Evolutionary conservation across 2,797 vertebrate genomes (phyloP).

Genomic region (Phataginus tetradactyla): DNA sequence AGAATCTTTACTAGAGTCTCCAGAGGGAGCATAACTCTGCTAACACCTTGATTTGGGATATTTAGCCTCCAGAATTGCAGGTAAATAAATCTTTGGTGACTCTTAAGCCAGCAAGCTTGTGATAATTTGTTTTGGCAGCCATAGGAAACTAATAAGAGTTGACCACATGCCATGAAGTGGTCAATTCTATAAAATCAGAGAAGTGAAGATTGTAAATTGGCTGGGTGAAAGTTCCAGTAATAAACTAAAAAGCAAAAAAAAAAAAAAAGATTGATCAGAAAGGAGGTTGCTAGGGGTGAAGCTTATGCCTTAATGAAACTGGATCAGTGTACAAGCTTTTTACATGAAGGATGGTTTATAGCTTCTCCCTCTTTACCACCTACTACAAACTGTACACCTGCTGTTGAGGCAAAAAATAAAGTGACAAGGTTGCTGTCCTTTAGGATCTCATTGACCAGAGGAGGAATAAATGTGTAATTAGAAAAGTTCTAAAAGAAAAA

Average conservation of each 20-base stretch:
- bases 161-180: background rate
- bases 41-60: background rate
- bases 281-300: background rate
- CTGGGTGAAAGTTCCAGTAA: background rate
- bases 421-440: background rate
- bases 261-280: background rate
- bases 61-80: background rate
- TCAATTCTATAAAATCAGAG: background rate
- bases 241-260: background rate
- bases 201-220: background rate
- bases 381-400: background rate
- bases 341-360: background rate
- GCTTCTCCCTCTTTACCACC: background rate
- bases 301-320: background rate
- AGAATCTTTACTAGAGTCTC: background rate
- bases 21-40: fast-evolving
- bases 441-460: background rate
- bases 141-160: background rate
- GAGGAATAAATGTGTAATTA: background rate
- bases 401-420: background rate
- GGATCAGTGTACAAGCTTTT: background rate
- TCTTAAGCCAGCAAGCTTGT: background rate
- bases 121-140: background rate
- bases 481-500: background rate
- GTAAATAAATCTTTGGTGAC: background rate